These are phyloP conservation scores for Drosophila subpulchrella DNA, from an alignment of 1,140 invertebrate species.

Conservation along the genomic window DNA sequence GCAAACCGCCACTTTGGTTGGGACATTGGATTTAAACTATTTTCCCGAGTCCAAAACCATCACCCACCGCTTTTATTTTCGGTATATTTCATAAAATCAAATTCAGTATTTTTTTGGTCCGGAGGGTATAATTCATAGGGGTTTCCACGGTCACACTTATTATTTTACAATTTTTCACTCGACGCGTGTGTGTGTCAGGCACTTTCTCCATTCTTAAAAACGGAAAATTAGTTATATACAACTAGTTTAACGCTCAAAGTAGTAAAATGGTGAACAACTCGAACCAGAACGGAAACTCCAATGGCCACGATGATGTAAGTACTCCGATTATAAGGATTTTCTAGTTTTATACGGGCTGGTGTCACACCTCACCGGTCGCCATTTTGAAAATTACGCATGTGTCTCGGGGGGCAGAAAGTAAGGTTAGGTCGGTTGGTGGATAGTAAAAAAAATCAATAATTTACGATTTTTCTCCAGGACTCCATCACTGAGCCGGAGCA, in stretches of 20 bases:
- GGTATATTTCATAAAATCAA: no score
- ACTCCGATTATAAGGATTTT: background rate
- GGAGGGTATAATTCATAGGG: no score
- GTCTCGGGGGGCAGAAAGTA: constrained; percentile 35
- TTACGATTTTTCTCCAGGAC: constrained; percentile 57
- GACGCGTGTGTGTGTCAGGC: background rate
- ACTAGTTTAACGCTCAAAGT: background rate
- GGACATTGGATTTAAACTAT: no score
- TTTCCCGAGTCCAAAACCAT: no score
- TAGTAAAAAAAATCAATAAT: constrained; percentile 65
- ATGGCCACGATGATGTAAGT: constrained; percentile 83
- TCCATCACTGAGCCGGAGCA: constrained; percentile 93
- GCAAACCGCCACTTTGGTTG: no score
- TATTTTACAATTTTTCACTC: background rate
- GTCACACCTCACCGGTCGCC: constrained; percentile 58
- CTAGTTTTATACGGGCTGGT: constrained; percentile 6
- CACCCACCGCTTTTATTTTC: no score
- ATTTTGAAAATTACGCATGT: constrained; percentile 80
- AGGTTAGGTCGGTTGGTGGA: constrained; percentile 54
- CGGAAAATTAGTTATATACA: background rate
- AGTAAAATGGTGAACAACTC: constrained; percentile 32
- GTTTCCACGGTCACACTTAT: background rate
- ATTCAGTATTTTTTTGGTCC: no score
- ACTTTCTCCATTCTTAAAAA: background rate
- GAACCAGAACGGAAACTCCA: constrained; percentile 74